Percentiles rank a stretch among this genome's conserved stretches.
Conservation (phyloP, 2,113 vertebrate species). For the Phylloscopus trochiloides region DNA sequence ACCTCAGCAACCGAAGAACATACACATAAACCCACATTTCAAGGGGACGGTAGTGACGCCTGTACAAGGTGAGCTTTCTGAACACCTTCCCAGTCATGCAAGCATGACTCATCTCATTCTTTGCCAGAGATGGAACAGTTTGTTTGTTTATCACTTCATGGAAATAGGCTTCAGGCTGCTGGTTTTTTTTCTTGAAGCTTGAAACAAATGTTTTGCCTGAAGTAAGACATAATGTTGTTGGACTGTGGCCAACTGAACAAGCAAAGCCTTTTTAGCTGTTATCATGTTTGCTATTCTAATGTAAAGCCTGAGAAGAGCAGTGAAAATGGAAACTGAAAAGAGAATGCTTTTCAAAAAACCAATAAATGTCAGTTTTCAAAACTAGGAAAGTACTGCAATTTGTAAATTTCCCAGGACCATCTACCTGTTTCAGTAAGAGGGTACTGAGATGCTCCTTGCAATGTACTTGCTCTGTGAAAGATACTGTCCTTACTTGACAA, state of each 20-base stretch:
- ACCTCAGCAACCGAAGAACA: conserved; percentile 90
- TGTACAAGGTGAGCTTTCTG: conserved; percentile 83
- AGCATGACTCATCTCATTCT: background rate
- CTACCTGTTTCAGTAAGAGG: background rate
- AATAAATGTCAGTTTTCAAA: background rate
- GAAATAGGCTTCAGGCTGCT: background rate
- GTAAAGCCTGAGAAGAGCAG: background rate
- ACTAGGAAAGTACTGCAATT: background rate
- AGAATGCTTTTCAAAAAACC: background rate
- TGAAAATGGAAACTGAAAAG: background rate
- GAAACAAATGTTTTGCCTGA: conserved; percentile 18
- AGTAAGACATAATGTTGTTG: background rate
- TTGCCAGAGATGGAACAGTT: background rate
- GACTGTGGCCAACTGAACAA: background rate
- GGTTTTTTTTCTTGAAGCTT: background rate
- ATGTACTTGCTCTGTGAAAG: background rate
- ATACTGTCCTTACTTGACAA: background rate
- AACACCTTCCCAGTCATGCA: background rate
- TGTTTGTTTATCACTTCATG: background rate
- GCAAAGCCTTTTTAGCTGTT: background rate
- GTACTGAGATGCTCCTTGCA: background rate
- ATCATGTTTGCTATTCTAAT: background rate
- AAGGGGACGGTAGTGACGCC: conserved; percentile 87
- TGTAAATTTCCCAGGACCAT: background rate
- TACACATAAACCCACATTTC: conserved; percentile 98